phyloP scores from a whole-genome alignment of 2,888 invertebrate genomes.

The Mesorhabditis spiculigera region DNA sequence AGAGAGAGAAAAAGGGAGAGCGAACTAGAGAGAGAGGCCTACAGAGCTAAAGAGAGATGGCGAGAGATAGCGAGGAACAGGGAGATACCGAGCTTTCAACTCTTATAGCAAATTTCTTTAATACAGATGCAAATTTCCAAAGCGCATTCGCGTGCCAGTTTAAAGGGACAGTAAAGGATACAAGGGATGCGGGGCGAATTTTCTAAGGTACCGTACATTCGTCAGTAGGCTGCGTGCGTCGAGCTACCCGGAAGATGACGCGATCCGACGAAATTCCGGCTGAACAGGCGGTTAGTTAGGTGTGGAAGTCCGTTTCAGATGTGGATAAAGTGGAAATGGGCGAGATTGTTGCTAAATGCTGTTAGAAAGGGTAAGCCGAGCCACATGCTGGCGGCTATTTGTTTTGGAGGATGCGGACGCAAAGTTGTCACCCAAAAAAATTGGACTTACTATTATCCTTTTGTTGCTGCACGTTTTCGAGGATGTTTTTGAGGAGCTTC shows the following conservation, averaged over 20 bases:
- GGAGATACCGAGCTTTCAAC: no score
- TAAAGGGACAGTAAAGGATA: not conserved
- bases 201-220: not conserved
- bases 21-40: no score
- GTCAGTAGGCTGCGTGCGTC: not conserved
- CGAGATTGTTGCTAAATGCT: not conserved
- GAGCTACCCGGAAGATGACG: not conserved
- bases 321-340: not conserved
- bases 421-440: not conserved
- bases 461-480: conserved; percentile 43
- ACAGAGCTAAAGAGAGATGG: no score
- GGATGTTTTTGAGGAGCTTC: conserved; percentile 40
- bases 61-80: no score
- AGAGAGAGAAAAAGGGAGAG: no score
- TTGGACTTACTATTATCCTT: conserved; percentile 47
- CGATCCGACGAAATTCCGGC: not conserved
- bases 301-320: no score
- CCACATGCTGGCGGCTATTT: not conserved
- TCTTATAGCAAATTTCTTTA: no score
- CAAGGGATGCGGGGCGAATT: not conserved
- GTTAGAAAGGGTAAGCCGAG: not conserved
- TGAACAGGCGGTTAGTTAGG: not conserved
- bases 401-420: not conserved
- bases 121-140: no score
- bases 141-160: no score